These are phyloP conservation scores for Nasonia giraulti DNA, from an alignment of 1,140 invertebrate species.

Conservation along the genomic window DNA sequence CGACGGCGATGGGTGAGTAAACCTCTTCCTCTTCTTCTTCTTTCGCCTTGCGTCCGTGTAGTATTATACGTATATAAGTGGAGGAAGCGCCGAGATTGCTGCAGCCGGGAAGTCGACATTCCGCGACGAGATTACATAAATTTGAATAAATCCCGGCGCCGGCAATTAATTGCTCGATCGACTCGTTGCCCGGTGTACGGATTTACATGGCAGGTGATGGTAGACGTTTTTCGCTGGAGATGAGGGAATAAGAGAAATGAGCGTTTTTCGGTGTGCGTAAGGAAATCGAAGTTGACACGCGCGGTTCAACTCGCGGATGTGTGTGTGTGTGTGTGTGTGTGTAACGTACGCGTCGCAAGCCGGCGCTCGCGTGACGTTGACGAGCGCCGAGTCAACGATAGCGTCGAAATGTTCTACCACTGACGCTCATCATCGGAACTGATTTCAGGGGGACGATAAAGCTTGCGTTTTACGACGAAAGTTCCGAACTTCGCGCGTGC, in stretches of 20 bases:
- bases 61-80: too few relatives aligned
- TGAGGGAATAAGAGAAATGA: not conserved
- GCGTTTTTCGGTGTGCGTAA: not conserved
- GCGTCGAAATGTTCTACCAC: not conserved
- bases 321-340: too few relatives aligned
- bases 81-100: not conserved
- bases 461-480: too few relatives aligned
- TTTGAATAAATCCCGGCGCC: constrained; percentile 27
- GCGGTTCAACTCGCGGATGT: not conserved
- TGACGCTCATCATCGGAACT: too few relatives aligned
- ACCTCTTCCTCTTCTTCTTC: not conserved
- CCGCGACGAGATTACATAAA: constrained; percentile 31
- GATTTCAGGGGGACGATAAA: too few relatives aligned
- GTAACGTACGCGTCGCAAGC: too few relatives aligned
- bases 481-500: too few relatives aligned
- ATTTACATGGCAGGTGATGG: too few relatives aligned
- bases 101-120: not conserved
- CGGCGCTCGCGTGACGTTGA: constrained; percentile 21
- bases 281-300: constrained; percentile 21
- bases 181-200: not conserved
- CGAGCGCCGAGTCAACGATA: not conserved
- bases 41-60: constrained; percentile 23
- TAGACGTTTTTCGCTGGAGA: too few relatives aligned
- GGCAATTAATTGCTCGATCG: constrained; percentile 33
- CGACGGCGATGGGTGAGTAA: constrained; percentile 95